Base-by-base conservation (phyloP, 2,113 vertebrate species). In the Clarias batrachus region DNA sequence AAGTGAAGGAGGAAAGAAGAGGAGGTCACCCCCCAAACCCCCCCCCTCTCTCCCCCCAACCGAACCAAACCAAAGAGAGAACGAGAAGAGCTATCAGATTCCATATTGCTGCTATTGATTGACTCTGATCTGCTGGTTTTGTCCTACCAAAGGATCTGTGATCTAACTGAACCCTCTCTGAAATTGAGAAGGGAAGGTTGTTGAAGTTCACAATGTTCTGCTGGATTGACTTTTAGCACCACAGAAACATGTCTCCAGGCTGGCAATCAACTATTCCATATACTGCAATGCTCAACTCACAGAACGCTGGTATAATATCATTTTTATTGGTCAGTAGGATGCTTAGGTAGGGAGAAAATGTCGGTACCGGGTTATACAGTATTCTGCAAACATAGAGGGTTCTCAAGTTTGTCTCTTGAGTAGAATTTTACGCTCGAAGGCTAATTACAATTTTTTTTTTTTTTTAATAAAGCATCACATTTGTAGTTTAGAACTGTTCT, bases 61-160 rank as follows among this genome's bases (percentile, higher is more conserved):
- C n/a, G n/a, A n/a, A n/a, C n/a, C n/a, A n/a, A n/a, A n/a, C n/a
- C n/a, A n/a, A n/a, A n/a, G n/a, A n/a, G n/a, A n/a, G 89, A 90
- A 93, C 88, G 90, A 90, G 91, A 92, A 88, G 91, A 89, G 91
- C 89, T 90, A 92, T 93, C 93, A 90, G 91, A 93, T 89, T 92
- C 88, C 89, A 83, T 89, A 87, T 88, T 90, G 93, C 90, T 89
- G 23, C 63, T 92, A 94, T 94, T 87, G 94, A 95, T 94, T 91
- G 88, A 71, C 86, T 92, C 91, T 85, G 90, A 87, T 88, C 90
- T 91, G 77, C 90, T 92, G 91, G 92, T 85, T 89, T 92, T 93
- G 91, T 92, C 91, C 86, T 87, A 81, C 86, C 85, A 87, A 80
- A 89, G 89, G 89, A 91, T 78, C 19, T 41, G 70, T 30, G 21